Base-by-base conservation (phyloP, 2,113 vertebrate genomes). In the Trematomus loennbergii region DNA sequence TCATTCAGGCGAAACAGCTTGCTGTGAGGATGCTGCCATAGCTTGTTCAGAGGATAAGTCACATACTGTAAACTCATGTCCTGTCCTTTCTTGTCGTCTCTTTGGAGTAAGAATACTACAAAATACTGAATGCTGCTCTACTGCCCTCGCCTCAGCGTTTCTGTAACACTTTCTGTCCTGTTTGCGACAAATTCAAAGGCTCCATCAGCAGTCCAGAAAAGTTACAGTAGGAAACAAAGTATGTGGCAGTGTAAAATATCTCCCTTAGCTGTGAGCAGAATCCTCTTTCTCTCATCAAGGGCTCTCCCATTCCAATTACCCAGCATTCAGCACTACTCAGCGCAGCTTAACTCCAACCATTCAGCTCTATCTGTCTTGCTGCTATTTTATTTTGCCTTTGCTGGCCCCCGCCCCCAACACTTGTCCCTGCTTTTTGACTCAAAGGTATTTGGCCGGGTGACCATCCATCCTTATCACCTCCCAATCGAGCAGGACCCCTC, bases 401-500 rank as follows among this genome's bases (percentile, higher is more conserved):
- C 45, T 69, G 59, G 20, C 29, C 29, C 62, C 36, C 43, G 55
- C 8, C 61, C 65, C 29, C 62, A 64, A 55, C 45, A 67, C 57
- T 54, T 2, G 12, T 86, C 66, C 36, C 59, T 60, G 58, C 75
- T 77, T 67, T 65, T 75, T 88, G 85, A 89, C 86, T 91, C 81
- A 81, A 79, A 88, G 75, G 83, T 73, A 87, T 78, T 82, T 92
- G 88, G 91, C 87, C 86, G 63, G 57, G 78, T 70, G 82, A 79
- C 48, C 58, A 60, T 84, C 60, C 65, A 82, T 84, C 81, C 93
- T 91, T 90, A 91, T 90, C 92, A 80, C 78, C 81, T 86, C 82
- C 63, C 79, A 86, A 94, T 95, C 88, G 89, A 82, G 87, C 74
- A 78, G 62, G 73, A 77, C 79, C 74, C 60, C 16, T 80, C 62